phyloP scores from a whole-genome alignment of 2,113 vertebrate genomes.

The Elanoides forficatus region DNA sequence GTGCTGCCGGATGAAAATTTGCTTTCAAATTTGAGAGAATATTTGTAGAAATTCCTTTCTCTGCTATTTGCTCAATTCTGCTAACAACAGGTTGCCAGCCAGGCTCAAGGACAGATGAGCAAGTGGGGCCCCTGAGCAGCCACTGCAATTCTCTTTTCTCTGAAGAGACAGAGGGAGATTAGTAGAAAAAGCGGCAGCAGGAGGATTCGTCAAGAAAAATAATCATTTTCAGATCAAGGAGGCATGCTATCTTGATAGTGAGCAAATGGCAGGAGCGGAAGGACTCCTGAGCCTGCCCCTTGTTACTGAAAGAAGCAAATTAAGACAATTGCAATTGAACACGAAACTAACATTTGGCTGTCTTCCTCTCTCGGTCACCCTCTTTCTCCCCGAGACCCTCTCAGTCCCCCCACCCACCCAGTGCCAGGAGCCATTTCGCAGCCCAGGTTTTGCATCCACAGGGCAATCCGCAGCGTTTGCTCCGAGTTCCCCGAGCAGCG shows the following conservation, averaged over 20 bases:
- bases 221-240: slow-evolving; percentile 39
- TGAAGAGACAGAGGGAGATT: slow-evolving; percentile 36
- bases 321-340: not conserved
- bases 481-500: rapidly evolving
- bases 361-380: not conserved
- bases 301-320: not conserved
- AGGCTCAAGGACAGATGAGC: slow-evolving; percentile 41
- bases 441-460: not conserved
- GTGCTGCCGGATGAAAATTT: not conserved
- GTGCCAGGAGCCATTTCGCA: not conserved
- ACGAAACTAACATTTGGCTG: not conserved
- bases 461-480: not conserved
- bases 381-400: not conserved
- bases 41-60: slow-evolving; percentile 12
- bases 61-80: slow-evolving; percentile 11
- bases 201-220: slow-evolving; percentile 53
- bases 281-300: slow-evolving; percentile 6
- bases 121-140: not conserved
- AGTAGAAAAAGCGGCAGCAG: slow-evolving; percentile 32
- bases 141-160: slow-evolving; percentile 32
- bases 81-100: not conserved
- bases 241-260: not conserved
- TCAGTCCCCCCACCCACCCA: not conserved
- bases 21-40: not conserved
- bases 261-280: slow-evolving; percentile 22